These are phyloP conservation scores for Athene cunicularia DNA, from an alignment of 2,113 vertebrate genomes.

Conservation along the genomic window DNA sequence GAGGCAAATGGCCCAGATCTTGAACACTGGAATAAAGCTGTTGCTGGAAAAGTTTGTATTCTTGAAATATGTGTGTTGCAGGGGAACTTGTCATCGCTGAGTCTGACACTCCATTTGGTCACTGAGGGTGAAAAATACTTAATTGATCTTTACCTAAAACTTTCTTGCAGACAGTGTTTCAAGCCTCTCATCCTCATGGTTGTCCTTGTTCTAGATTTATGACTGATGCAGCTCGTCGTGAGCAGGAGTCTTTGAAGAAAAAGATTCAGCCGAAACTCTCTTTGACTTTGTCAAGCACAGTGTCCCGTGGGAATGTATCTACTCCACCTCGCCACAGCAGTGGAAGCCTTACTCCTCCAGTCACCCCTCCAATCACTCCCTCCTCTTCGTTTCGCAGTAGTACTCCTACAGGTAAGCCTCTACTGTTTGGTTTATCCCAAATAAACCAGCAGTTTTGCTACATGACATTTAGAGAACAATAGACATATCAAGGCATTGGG, in stretches of 20 bases:
- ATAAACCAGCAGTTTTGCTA: neutral
- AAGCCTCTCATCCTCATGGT: neutral
- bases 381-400: slow-evolving; percentile 97
- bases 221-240: slow-evolving; percentile 94
- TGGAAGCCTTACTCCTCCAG: slow-evolving; percentile 97
- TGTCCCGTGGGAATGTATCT: slow-evolving; percentile 90
- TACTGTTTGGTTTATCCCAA: neutral
- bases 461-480: neutral
- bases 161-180: neutral
- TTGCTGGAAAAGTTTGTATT: neutral
- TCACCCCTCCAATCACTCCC: slow-evolving; percentile 97
- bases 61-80: neutral
- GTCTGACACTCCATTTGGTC: neutral
- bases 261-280: slow-evolving; percentile 95
- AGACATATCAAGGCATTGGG: neutral
- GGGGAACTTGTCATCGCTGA: neutral
- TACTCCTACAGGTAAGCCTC: slow-evolving; percentile 91
- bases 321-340: slow-evolving; percentile 93
- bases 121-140: neutral
- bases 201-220: slow-evolving; percentile 85
- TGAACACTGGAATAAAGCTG: neutral
- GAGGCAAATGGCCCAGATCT: neutral
- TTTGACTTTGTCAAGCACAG: slow-evolving; percentile 86
- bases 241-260: slow-evolving; percentile 93
- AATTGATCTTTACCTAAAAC: neutral